Evolutionary conservation across 2,113 vertebrate species (phyloP), one percentile per base, ranked within the genome.

Genomic region (Hypomesus transpacificus): DNA sequence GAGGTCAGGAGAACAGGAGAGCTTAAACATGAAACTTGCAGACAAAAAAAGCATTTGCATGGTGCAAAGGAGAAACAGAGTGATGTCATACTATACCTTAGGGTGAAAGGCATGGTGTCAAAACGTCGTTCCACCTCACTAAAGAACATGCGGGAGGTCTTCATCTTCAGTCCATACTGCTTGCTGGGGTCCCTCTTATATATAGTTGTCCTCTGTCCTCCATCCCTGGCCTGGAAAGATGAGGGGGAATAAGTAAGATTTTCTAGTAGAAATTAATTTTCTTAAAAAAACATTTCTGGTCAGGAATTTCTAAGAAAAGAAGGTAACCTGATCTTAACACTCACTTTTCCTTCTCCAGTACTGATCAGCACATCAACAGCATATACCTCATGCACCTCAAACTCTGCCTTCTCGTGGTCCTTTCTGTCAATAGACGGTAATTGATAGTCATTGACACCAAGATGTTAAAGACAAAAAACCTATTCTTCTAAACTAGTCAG

Each of bases 111-210:
- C 97, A 99, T 98, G 39, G 94, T 93, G 77, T 96, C 95, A 16
- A 98, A 99, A 77, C 96, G 95, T 79, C 94, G 90, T 87, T 98
- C 96, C 81, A 99, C 94, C 87, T 98, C 96, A 51, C 96, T 98
- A 90, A 98, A 97, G 90, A 99, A 98, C 66, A 93, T 93, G 81
- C 96, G 95, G 56, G 97, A 99, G 31, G 97, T 95, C 92, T 98
- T 99, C 96, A 99, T 99, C 90, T 98, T 99, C 80, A 99, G 76
- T 68, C 96, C 96, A 3, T 99, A 99, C 78, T 98, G 95, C 83
- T 98, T 98, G 88, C 93, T 95, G 60, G 96, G 96, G 87, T 99
- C 96, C 88, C 97, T 90, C 85, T 99, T 99, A 86, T 97, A 99
- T 80, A 98, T 95, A 0, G 96, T 99, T 74, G 96, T 99, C 89